phyloP scores from a whole-genome alignment of 1,140 invertebrate species.

The Drosophila nannoptera region DNA sequence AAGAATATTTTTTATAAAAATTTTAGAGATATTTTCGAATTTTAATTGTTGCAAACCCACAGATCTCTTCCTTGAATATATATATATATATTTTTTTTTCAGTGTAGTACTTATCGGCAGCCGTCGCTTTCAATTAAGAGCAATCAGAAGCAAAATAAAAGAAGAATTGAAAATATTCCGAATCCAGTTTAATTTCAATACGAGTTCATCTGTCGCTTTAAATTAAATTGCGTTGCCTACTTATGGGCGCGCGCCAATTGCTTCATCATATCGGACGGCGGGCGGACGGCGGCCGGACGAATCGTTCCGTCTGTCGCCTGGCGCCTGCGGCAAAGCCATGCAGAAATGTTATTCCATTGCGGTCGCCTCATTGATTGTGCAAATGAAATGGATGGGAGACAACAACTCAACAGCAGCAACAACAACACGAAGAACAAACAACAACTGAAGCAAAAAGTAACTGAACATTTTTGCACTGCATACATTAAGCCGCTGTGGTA shows the following conservation, averaged over 20 bases:
- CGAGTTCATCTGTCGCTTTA: conserved; percentile 46
- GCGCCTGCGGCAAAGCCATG: conserved; percentile 6
- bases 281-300: not conserved
- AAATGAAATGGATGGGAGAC: conserved; percentile 35
- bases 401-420: not conserved
- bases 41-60: too few relatives aligned
- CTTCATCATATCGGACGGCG: conserved; percentile 34
- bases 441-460: not conserved
- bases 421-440: not conserved
- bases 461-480: conserved; percentile 3
- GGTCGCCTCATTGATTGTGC: conserved; percentile 40
- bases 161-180: conserved; percentile 4
- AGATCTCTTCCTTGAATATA: not conserved
- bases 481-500: conserved; percentile 2
- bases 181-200: conserved; percentile 21
- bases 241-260: conserved; percentile 37
- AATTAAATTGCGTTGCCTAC: conserved; percentile 38
- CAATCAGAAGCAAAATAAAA: not conserved
- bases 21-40: too few relatives aligned
- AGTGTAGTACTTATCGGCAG: not conserved
- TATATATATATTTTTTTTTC: too few relatives aligned
- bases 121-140: conserved; percentile 2
- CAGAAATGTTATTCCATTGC: conserved; percentile 40
- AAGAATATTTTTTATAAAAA: too few relatives aligned
- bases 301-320: conserved; percentile 25